A percentile compares a stretch with the other conserved stretches of the same genome.
Evolutionary conservation across 1,140 invertebrate species (phyloP).

Genomic region (Bombus haemorrhoidalis): DNA sequence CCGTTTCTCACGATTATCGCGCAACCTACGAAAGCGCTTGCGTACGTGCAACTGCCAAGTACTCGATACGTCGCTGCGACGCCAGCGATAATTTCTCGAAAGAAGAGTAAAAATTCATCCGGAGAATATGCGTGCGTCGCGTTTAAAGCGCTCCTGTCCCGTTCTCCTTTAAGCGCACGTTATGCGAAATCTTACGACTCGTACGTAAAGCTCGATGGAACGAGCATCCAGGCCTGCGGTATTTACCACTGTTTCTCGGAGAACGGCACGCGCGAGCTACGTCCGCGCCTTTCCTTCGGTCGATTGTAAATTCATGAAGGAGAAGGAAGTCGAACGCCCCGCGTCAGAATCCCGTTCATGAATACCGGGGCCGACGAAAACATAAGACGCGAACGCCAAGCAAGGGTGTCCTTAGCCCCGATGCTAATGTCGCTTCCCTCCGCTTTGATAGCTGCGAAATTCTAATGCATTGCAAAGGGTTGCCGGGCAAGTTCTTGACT

Average conservation of each 20-base stretch:
- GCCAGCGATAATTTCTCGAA: neutral
- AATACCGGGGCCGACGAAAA: slow-evolving; percentile 72
- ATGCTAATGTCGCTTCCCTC: slow-evolving; percentile 70
- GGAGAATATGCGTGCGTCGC: fast-evolving
- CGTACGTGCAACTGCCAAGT: fast-evolving
- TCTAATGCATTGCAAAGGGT: slow-evolving; percentile 65
- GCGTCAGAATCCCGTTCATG: slow-evolving; percentile 63
- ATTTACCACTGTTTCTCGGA: neutral
- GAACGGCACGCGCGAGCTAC: slow-evolving; percentile 18
- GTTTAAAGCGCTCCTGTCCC: no score
- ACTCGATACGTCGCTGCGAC: fast-evolving
- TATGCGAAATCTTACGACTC: fast-evolving
- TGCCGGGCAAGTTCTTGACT: slow-evolving; percentile 34
- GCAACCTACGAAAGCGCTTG: neutral
- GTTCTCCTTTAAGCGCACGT: fast-evolving
- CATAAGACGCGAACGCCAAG: slow-evolving; percentile 68
- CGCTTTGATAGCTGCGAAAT: slow-evolving; percentile 11
- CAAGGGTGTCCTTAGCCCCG: slow-evolving; percentile 41
- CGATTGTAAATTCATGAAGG: slow-evolving; percentile 76
- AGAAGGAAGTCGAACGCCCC: slow-evolving; percentile 55
- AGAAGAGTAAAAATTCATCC: neutral
- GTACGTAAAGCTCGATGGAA: neutral
- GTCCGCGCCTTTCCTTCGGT: slow-evolving; percentile 43
- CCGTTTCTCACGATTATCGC: neutral
- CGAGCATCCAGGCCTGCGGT: neutral